Base-by-base conservation (phyloP, 2,797 vertebrate genomes). In the Tiaroga cobitis region DNA sequence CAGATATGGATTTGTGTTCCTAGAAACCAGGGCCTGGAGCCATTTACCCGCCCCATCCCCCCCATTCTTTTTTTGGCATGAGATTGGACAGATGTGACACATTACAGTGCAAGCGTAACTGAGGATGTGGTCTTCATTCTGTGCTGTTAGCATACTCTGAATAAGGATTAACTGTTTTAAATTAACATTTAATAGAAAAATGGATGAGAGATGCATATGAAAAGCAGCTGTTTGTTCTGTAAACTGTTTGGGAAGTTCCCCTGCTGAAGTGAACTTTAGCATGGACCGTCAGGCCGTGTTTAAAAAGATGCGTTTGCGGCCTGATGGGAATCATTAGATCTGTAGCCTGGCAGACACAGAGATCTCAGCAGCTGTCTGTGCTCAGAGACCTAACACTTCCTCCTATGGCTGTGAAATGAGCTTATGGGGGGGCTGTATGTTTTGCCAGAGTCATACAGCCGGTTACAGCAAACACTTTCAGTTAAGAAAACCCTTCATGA, bases 1-100 rank as follows among this genome's bases (percentile, higher is more conserved):
- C 74, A 81, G 86, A 86, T 90, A 87, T 85, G 81, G 70, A 87
- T 79, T 72, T 56, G 74, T 77, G 87, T 89, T 90, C 87, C 82
- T 90, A 89, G 87, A 89, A 87, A 87, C 89, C 87, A 87, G 69
- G 87, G 87, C 86, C 2, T 2, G 0, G 18, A 61, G 84, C 89
- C 86, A 89, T 21, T 67, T 49, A 51, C 74, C 77, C 59, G 34
- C 7, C 4, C 73, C 37, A 61, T 1, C 77, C 21, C 81, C 39
- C 6, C 37, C 63, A 0, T 16, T 46, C 73, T 84, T 43, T 39
- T 72, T 83, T 77, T 54, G 81, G 75, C 67, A 51, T 19, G 32
- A 32, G 63, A 81, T 80, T 85, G 79, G 65, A 68, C 89, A 87
- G 79, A 87, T 86, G 88, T 87, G 89, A 84, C 70, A 69, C 4